Conservation (phyloP, 2,888 invertebrate genomes). For the Drosophila borborema region DNA sequence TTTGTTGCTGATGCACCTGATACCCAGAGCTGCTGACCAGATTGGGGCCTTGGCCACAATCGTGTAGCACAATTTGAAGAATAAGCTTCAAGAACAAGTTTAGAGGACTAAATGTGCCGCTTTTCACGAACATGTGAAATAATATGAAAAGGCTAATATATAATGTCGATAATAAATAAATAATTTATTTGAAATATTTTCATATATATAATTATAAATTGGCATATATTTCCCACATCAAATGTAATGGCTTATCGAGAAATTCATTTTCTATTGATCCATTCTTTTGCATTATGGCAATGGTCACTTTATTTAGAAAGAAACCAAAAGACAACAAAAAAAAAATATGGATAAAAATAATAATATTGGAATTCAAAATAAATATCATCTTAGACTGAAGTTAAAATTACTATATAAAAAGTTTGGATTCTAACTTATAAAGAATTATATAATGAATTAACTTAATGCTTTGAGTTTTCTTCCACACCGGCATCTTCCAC, state of each 20-base stretch:
- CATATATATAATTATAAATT: background rate
- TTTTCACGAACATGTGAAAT: too few relatives aligned
- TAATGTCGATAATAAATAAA: background rate
- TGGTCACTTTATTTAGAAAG: background rate
- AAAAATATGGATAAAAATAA: background rate
- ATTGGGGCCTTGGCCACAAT: conserved; percentile 84
- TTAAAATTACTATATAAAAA: too few relatives aligned
- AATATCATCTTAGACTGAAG: background rate
- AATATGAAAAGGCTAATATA: too few relatives aligned
- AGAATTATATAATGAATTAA: background rate
- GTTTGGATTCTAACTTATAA: background rate
- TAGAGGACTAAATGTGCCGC: too few relatives aligned
- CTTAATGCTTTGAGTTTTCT: conserved; percentile 47
- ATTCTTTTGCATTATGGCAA: background rate
- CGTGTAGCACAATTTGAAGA: conserved; percentile 74
- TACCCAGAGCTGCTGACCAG: conserved; percentile 74
- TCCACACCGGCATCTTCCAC: conserved; percentile 53
- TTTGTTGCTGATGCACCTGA: conserved; percentile 59
- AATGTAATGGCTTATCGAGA: background rate
- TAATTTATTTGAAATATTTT: background rate
- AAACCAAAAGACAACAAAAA: background rate
- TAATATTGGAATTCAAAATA: background rate
- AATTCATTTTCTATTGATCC: background rate
- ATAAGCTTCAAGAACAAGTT: too few relatives aligned
- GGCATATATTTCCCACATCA: background rate